These are phyloP conservation scores for Apocrypta bakeri DNA, from an alignment of 1,140 invertebrate species.

Conservation along the genomic window DNA sequence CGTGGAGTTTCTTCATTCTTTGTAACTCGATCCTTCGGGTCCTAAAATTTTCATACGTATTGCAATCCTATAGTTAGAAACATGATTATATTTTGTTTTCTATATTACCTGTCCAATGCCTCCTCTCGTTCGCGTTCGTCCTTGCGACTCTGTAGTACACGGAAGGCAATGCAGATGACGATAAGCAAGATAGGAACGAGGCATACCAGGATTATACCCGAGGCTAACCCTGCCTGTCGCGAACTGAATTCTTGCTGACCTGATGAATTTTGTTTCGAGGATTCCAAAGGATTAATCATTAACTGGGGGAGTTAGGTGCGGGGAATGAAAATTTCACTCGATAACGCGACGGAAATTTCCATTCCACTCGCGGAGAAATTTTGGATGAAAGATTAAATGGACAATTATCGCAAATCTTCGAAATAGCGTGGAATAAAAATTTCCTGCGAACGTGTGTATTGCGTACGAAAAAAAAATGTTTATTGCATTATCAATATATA, in stretches of 20 bases:
- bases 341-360: conserved; percentile 68
- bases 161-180: conserved; percentile 81
- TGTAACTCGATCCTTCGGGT: conserved; percentile 62
- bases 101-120: conserved; percentile 62
- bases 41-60: too few relatives aligned
- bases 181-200: conserved; percentile 84
- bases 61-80: too few relatives aligned
- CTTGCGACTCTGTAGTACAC: conserved; percentile 67
- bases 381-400: conserved; percentile 19
- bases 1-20: conserved; percentile 63
- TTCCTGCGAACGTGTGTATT: conserved; percentile 55
- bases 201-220: conserved; percentile 83
- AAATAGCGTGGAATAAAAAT: conserved; percentile 72
- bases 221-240: conserved; percentile 83
- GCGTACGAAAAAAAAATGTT: conserved; percentile 55
- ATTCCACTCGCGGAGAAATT: conserved; percentile 62
- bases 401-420: conserved; percentile 34
- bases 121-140: conserved; percentile 75
- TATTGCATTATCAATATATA: conserved; percentile 43
- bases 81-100: too few relatives aligned
- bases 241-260: conserved; percentile 87
- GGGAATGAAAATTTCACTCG: conserved; percentile 64
- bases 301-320: conserved; percentile 6
- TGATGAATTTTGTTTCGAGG: conserved; percentile 63
- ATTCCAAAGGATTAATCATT: not conserved